phyloP scores from a whole-genome alignment of 2,797 vertebrate species.

The Pristis pectinata region DNA sequence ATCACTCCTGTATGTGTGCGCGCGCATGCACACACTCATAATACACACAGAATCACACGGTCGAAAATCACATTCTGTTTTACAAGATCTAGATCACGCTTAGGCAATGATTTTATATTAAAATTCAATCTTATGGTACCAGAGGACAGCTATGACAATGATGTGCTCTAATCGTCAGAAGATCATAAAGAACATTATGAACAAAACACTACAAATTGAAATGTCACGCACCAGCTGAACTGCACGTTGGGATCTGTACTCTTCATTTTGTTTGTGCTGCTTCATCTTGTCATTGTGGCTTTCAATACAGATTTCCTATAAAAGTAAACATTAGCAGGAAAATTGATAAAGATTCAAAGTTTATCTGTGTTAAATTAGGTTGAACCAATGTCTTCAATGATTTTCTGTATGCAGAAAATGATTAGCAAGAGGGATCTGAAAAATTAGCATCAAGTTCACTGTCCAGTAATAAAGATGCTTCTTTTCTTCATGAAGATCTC shows the following conservation, averaged over 20 bases:
- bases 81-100: no score
- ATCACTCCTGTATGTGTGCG: no score
- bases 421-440: not conserved
- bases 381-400: not conserved
- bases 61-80: no score
- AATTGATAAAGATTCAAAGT: not conserved
- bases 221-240: slow-evolving; percentile 63
- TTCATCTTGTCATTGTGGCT: slow-evolving; percentile 88
- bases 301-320: slow-evolving; percentile 86
- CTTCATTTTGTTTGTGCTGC: slow-evolving; percentile 61
- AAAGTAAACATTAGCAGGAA: slow-evolving; percentile 4
- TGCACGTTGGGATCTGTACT: slow-evolving; percentile 56
- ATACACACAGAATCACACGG: no score
- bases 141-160: not conserved
- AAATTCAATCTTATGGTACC: no score
- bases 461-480: not conserved
- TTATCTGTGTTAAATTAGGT: not conserved
- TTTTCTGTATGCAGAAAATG: not conserved
- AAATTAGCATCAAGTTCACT: not conserved
- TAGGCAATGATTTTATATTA: not conserved
- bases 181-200: not conserved
- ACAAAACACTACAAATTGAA: not conserved
- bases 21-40: no score
- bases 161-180: not conserved
- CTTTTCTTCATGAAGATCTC: not conserved